These are phyloP conservation scores for Xestia sexstrigata DNA, from an alignment of 2,888 invertebrate genomes.

Conservation along the genomic window DNA sequence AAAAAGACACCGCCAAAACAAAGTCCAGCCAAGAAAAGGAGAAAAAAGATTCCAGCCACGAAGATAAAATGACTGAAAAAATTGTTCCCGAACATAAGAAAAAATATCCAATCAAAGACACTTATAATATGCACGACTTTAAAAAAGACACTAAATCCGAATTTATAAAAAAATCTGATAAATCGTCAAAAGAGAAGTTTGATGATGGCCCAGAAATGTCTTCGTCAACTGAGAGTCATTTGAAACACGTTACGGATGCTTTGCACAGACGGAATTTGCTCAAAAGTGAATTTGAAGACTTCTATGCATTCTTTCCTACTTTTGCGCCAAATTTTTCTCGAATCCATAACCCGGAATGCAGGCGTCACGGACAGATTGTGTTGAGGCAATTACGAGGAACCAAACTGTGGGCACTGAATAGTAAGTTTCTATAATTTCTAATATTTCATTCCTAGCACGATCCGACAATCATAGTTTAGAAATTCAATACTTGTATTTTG, in stretches of 20 bases:
- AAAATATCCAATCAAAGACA: slow-evolving; percentile 62
- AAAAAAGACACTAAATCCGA: slow-evolving; percentile 66
- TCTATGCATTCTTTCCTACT: slow-evolving; percentile 92
- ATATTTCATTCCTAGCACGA: slow-evolving; percentile 43
- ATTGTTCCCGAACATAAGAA: slow-evolving; percentile 57
- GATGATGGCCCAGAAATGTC: slow-evolving; percentile 70
- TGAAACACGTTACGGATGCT: slow-evolving; percentile 83
- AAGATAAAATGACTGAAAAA: slow-evolving; percentile 54
- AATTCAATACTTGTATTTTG: slow-evolving; percentile 56
- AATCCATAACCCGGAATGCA: slow-evolving; percentile 92
- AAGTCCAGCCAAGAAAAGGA: slow-evolving; percentile 57
- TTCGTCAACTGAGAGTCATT: slow-evolving; percentile 74
- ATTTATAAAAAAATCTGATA: slow-evolving; percentile 59
- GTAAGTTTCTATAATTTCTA: slow-evolving; percentile 86
- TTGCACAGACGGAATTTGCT: slow-evolving; percentile 84
- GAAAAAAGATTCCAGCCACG: slow-evolving; percentile 41
- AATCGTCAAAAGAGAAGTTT: slow-evolving; percentile 66
- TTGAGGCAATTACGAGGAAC: slow-evolving; percentile 92
- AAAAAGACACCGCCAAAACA: slow-evolving; percentile 47
- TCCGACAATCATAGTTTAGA: slow-evolving; percentile 41
- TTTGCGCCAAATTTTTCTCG: slow-evolving; percentile 93
- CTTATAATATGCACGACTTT: slow-evolving; percentile 57
- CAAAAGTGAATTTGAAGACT: slow-evolving; percentile 91
- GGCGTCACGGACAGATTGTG: slow-evolving; percentile 93
- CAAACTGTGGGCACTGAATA: slow-evolving; percentile 93